A percentile compares a stretch with the other conserved stretches of the same genome.
These are phyloP conservation scores for Lampropteryx suffumata DNA, from an alignment of 2,888 invertebrate genomes.

Conservation along the genomic window DNA sequence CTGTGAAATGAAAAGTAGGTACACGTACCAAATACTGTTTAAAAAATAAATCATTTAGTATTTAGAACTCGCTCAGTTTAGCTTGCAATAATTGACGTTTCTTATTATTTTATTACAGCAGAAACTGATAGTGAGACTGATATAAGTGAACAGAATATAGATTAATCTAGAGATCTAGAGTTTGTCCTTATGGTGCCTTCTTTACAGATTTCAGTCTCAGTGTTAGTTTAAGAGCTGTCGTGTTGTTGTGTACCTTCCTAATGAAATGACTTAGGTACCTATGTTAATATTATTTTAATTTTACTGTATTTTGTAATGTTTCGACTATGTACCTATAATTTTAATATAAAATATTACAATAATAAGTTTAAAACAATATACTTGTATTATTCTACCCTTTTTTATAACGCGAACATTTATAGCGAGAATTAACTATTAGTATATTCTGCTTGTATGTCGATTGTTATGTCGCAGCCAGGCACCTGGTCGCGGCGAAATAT, in stretches of 20 bases:
- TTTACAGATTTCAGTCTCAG: slow-evolving; percentile 3
- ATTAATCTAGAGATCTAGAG: background rate
- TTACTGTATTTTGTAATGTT: background rate
- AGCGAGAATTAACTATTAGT: too few relatives aligned
- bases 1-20: too few relatives aligned
- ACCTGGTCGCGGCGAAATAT: too few relatives aligned
- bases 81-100: background rate
- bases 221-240: background rate
- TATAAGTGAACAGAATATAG: background rate
- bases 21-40: too few relatives aligned
- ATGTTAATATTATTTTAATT: background rate
- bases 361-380: too few relatives aligned
- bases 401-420: too few relatives aligned
- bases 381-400: too few relatives aligned
- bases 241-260: background rate
- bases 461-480: too few relatives aligned
- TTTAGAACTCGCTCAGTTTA: background rate
- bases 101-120: background rate
- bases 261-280: too few relatives aligned
- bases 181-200: slow-evolving; percentile 5
- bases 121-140: background rate
- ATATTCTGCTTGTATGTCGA: too few relatives aligned
- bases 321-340: slow-evolving; percentile 1
- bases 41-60: too few relatives aligned
- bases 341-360: slow-evolving; percentile 6